A percentile compares a stretch with the other conserved stretches of the same genome.
These are phyloP conservation scores for Catocala sponsa DNA, from an alignment of 2,888 invertebrate genomes.

Conservation along the genomic window DNA sequence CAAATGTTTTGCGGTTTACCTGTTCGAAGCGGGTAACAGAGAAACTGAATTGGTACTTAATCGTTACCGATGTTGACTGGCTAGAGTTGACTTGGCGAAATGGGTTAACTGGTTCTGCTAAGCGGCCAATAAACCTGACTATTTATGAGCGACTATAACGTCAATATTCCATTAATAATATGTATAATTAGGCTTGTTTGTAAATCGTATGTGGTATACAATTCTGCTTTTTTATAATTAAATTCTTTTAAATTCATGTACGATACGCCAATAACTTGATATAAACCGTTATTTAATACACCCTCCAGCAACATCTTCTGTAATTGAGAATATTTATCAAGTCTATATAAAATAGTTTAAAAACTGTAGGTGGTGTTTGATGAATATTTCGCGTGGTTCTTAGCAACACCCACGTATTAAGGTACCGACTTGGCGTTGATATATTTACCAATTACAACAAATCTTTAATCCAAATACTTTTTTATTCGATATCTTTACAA, in stretches of 20 bases:
- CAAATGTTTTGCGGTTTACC: background rate
- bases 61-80: slow-evolving; percentile 4
- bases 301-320: slow-evolving; percentile 26
- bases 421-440: slow-evolving; percentile 23
- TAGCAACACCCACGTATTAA: slow-evolving; percentile 49
- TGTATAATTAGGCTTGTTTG: no score
- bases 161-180: no score
- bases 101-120: slow-evolving; percentile 8
- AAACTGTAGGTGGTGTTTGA: slow-evolving; percentile 38
- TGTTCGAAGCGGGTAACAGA: background rate
- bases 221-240: no score
- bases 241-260: no score
- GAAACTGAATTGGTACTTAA: slow-evolving; percentile 2
- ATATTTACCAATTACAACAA: slow-evolving; percentile 30
- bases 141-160: slow-evolving; percentile 1
- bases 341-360: slow-evolving; percentile 36
- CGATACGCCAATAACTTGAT: background rate
- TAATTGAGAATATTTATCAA: slow-evolving; percentile 30
- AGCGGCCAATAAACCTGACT: slow-evolving; percentile 2
- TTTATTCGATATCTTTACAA: slow-evolving; percentile 19
- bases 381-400: slow-evolving; percentile 50
- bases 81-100: slow-evolving; percentile 6
- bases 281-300: slow-evolving; percentile 15
- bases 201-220: no score
- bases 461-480: background rate